Base-by-base conservation (phyloP, 2,888 invertebrate species). In the Heliconius erato region DNA sequence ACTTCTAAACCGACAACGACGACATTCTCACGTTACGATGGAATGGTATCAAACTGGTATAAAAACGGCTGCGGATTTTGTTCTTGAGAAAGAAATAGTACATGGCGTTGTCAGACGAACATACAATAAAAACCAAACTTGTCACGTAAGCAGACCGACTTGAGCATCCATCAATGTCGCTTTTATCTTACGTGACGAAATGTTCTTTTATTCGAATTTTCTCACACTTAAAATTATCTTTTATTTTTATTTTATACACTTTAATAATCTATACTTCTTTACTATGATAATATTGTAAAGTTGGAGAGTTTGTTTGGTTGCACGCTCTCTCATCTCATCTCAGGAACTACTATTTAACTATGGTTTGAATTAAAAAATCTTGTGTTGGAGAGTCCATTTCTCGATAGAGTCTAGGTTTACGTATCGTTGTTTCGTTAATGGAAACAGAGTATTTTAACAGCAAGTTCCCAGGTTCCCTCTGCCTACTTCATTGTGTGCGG, bases 121-220 rank as follows among this genome's bases (percentile, higher is more conserved):
- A 71, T 79, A 79, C 81, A 83, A 84, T 83, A 84, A 84, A 83
- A 84, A 40, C 35, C 49, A 81, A 74, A 83, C 83, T 83, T 83
- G 83, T 84, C 84, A 84, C 83, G 74, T 83, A 40, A 59, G 59
- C 77, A 85, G 86, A 79, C 86, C 85, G 86, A 84, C 86, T 80
- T 68, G 83, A 86, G 86, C 91, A 92, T 92, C 88, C 88, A 89
- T 92, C 92, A 91, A 89, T 91, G 91, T 91, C 91, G 89, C 77
- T 77, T 76, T 82, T 83, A 83, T 83, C 85, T 85, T 85, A 86
- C 67, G 79, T 78, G 81, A 78, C 77, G 84, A 84, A 81, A 81
- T 74, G 83, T 79, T 84, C 77, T 81, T 68, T 67, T 49, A 68
- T 68, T 68, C 35, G 49, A 54, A 28, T 81, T 81, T 81, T 81